phyloP scores from a whole-genome alignment of 2,888 invertebrate species.

The Auanema freiburgensis region DNA sequence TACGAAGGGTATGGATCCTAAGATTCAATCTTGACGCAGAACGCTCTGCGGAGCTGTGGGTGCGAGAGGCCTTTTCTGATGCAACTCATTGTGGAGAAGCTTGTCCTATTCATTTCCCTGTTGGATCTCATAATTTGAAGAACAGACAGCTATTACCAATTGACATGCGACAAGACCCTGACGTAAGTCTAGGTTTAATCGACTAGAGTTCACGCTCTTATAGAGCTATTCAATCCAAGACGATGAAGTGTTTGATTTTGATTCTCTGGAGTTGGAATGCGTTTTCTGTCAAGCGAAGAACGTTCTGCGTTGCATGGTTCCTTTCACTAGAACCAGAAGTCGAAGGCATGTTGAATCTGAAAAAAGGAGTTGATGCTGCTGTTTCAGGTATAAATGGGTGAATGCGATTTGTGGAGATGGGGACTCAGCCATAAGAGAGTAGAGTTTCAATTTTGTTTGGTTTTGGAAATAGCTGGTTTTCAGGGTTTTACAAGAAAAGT shows the following conservation, averaged over 20 bases:
- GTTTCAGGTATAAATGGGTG: conserved; percentile 20
- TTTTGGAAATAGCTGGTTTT: not conserved
- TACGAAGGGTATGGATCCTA: conserved; percentile 40
- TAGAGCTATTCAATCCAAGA: conserved; percentile 28
- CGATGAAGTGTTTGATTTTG: conserved; percentile 38
- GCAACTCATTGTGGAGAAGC: conserved; percentile 39
- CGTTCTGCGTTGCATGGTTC: conserved; percentile 29
- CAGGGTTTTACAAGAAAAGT: conserved; percentile 10
- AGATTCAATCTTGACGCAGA: conserved; percentile 39
- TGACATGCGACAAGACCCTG: conserved; percentile 18
- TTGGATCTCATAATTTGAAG: conserved; percentile 29
- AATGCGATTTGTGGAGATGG: not conserved
- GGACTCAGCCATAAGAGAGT: conserved; percentile 1
- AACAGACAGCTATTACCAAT: conserved; percentile 29
- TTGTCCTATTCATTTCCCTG: conserved; percentile 34
- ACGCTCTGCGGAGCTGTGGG: conserved; percentile 39
- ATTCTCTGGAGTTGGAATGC: conserved; percentile 31
- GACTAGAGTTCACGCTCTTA: not conserved
- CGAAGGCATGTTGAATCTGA: conserved; percentile 10
- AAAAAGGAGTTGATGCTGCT: not conserved
- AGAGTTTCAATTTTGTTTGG: not conserved
- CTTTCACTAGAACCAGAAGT: conserved; percentile 25
- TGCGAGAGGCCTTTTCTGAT: conserved; percentile 23
- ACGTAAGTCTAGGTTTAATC: too few species aligned
- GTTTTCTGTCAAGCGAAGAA: conserved; percentile 31